Base-by-base conservation (phyloP, 2,888 invertebrate genomes). In the Diploptera punctata region DNA sequence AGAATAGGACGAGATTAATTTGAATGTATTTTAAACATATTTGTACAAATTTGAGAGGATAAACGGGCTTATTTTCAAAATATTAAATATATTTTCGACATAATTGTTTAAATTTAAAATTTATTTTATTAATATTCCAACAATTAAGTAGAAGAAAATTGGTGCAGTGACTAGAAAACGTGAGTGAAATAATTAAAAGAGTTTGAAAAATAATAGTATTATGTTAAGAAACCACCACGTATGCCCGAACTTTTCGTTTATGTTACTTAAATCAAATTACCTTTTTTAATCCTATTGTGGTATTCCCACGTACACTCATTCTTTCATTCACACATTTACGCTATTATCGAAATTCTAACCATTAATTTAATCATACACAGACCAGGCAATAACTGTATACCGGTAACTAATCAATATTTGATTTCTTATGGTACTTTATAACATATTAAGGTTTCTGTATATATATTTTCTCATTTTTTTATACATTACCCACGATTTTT, bases 211-310 rank as follows among this genome's bases (percentile, higher is more conserved):
- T 65, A 43, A 65, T 31, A 31, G n/a, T 16, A 24, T 10, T 31
- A n/a, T 67, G 38, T 10, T 24, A 19, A n/a, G 18, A 62, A 69
- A 68, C 68, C 62, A 73, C 73, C 73, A 73, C 73, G 69, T 73
- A 67, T 73, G 54, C 61, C 72, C 65, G 68, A 73, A 69, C 65
- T 73, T 73, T 71, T 69, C 60, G 29, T 54, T 38, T 62, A 16
- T 24, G 5, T 54, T 29, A 44, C 47, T 29, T 65, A 65, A 65
- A 44, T 47, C 26, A 47, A 18, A 7, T 65, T 44, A 10, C 24
- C 13, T 24, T 43, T 60, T 18, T 31, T 57, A 24, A n/a, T 31
- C 33, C 33, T 60, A 18, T 60, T 60, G 7, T 49, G 7, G 4
- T 57, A 24, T 19, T 44, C 21, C 43, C 38, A 43, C 57, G 38